Base-by-base conservation (phyloP, 2,797 vertebrate genomes). In the Urophycis tenuis region DNA sequence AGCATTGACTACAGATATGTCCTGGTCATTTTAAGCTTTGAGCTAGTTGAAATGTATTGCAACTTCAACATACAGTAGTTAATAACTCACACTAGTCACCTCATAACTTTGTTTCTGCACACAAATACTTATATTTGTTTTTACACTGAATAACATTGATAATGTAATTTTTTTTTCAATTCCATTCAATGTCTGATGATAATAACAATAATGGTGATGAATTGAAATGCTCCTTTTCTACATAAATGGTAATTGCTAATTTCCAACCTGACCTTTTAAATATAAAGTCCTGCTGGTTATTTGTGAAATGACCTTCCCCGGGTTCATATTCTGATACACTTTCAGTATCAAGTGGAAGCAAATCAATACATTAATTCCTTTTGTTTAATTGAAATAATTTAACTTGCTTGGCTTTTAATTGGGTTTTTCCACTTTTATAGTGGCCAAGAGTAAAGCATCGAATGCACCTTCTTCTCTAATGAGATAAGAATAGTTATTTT, bases 311-410 rank as follows among this genome's bases (percentile, higher is more conserved):
- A 17, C 49, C 49, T 53, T n/a, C 49, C 5, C 14, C 5, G 49
- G 49, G 49, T 53, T 53, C 19, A 53, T 85, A 79, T 32, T 77
- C 74, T 30, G 71, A 81, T 78, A 64, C 76, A 69, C 74, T 79
- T 74, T 41, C 83, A 87, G 79, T 74, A 53, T 49, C 76, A 85
- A 84, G 87, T 81, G 78, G 78, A 82, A 81, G 84, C 79, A 53
- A 81, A 91, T 93, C 90, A 83, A 91, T 92, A 87, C 84, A 85
- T 89, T 88, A 72, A 90, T 90, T 89, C 85, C 82, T 84, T 82
- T 80, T 77, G 75, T 82, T 88, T 90, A 92, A 92, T 91, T 89
- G 81, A 79, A 87, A 80, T 88, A 88, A 84, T 89, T 90, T 89
- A 87, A 90, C 81, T 88, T 88, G 85, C 85, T 89, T 87, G 83